Percentiles rank a stretch among this genome's conserved stretches.
Conservation (phyloP, 2,113 vertebrate species). For the Astatotilapia flaviijosephi region DNA sequence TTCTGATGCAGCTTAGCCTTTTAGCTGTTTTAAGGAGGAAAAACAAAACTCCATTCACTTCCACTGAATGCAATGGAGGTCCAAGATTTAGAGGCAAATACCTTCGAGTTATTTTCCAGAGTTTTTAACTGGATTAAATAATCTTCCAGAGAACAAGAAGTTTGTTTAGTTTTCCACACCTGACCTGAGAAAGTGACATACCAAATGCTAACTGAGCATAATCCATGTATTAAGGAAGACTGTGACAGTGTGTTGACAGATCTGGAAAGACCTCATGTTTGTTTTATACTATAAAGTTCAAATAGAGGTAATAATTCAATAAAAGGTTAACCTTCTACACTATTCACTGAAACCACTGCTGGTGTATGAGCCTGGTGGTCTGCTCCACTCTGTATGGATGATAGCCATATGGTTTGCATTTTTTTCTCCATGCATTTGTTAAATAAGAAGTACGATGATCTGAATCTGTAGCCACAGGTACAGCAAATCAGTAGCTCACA, state of each 20-base stretch:
- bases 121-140: not conserved
- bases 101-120: not conserved
- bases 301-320: not conserved
- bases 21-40: not conserved
- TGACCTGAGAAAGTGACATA: not conserved
- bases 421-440: not conserved
- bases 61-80: not conserved
- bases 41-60: not conserved
- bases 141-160: not conserved
- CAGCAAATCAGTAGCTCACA: not conserved
- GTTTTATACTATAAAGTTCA: not conserved
- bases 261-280: rapidly evolving
- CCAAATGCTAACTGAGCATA: not conserved
- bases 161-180: not conserved
- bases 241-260: not conserved
- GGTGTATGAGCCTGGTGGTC: not conserved
- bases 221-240: rapidly evolving
- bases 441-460: not conserved
- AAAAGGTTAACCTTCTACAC: not conserved
- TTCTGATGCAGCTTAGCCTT: not conserved
- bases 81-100: not conserved
- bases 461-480: not conserved
- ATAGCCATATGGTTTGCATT: not conserved
- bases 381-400: not conserved
- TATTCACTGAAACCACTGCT: not conserved